Base-by-base conservation (phyloP, 2,888 invertebrate genomes). In the Trachelus iudaicus region DNA sequence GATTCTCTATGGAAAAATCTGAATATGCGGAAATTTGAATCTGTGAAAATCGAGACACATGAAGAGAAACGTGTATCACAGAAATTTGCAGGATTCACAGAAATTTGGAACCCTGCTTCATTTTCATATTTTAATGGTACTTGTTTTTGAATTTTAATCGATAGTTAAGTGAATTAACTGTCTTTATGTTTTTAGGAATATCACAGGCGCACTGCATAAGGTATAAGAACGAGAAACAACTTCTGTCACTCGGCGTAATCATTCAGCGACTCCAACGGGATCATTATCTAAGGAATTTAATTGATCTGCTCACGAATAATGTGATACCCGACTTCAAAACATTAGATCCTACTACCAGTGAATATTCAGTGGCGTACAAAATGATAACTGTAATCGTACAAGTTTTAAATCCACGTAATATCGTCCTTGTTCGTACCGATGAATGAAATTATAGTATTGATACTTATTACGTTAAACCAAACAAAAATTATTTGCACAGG, bases 371-470 rank as follows among this genome's bases (percentile, higher is more conserved):
- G 56, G 76, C 83, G 1, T 91, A 89, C 79, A 91, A 91, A 82
- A 87, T 89, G 86, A 85, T 89, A n/a, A 82, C 79, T 31, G 85
- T 88, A 31, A 84, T 90, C 11, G 76, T 76, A 30, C 89, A 90
- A 79, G 86, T 87, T 34, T 71, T 91, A 33, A 90, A 90, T 86
- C 87, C 88, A 13, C 85, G 81, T 79, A 73, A 86, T 40, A 87
- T 90, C 40, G 85, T 89, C 35, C 83, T 91, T 76, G 89, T 87
- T 40, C 84, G 80, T 79, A 86, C 84, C 1, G 87, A 89, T 34
- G 75, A 76, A 69, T 87, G 84, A 83, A 74, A 69, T 40, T 31
- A 75, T 35, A 69, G 68, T 73, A 31, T 34, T 33, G 4, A 40
- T 6, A 40, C 40, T 15, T 40, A 73, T 34, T 34, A 30, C 34